Evolutionary conservation across 2,797 vertebrate genomes (phyloP).

Genomic region (Percopsis omiscomaycus): DNA sequence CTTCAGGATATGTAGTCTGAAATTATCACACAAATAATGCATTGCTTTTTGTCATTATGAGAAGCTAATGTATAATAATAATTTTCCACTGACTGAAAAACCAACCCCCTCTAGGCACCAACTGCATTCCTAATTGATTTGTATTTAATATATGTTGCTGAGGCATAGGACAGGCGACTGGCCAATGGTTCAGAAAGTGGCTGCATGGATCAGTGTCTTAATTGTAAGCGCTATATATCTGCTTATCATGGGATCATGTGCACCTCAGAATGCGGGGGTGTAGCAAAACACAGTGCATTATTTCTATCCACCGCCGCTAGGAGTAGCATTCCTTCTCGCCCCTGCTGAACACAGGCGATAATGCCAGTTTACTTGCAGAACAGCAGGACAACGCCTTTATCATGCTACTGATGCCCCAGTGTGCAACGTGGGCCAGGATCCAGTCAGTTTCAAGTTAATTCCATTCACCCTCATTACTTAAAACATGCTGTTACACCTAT

Average conservation of each 20-base stretch:
- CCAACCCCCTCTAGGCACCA: slow-evolving; percentile 15
- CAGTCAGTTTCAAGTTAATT: slow-evolving; percentile 60
- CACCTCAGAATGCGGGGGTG: slow-evolving; percentile 14
- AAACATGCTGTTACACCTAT: slow-evolving; percentile 39
- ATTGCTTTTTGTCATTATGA: slow-evolving; percentile 26
- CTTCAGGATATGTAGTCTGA: slow-evolving; percentile 20
- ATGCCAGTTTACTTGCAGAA: slow-evolving; percentile 65
- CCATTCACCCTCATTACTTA: slow-evolving; percentile 67
- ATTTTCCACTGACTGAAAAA: slow-evolving; percentile 9
- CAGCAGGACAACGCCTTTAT: slow-evolving; percentile 59
- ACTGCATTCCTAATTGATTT: slow-evolving; percentile 32
- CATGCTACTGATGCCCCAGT: slow-evolving; percentile 55
- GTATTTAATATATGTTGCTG: slow-evolving; percentile 23
- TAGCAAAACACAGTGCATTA: slow-evolving; percentile 33
- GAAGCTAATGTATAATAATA: slow-evolving; percentile 22
- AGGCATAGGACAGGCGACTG: slow-evolving; percentile 6
- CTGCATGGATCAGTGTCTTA: slow-evolving; percentile 25
- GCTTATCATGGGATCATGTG: slow-evolving; percentile 30
- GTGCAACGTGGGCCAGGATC: slow-evolving; percentile 59
- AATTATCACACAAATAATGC: slow-evolving; percentile 8
- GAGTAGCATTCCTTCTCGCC: slow-evolving; percentile 30
- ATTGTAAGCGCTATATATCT: slow-evolving; percentile 25
- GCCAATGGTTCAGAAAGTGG: slow-evolving; percentile 26
- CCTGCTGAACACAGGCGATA: slow-evolving; percentile 58
- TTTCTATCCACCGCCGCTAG: slow-evolving; percentile 29